phyloP scores from a whole-genome alignment of 1,140 invertebrate genomes.

The Caenorhabditis tropicalis region DNA sequence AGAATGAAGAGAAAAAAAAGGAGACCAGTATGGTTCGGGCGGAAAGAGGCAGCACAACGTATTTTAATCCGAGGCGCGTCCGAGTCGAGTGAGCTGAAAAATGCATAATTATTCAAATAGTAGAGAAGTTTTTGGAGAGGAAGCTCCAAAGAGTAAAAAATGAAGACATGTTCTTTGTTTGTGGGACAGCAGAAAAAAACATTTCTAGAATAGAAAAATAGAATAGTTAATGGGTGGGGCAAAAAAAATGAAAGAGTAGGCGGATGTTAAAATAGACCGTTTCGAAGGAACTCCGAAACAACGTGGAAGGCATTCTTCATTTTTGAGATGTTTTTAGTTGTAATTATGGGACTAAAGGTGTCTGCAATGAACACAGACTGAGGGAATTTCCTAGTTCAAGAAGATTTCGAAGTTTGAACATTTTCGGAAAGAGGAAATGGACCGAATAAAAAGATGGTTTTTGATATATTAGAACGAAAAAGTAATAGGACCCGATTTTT shows the following conservation, averaged over 20 bases:
- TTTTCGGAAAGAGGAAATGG: not conserved
- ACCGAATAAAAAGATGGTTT: not conserved
- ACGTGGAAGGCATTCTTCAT: no score
- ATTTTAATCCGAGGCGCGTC: conserved; percentile 43
- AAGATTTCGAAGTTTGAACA: not conserved
- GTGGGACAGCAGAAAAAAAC: not conserved
- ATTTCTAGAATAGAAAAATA: not conserved
- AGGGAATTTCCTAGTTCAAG: not conserved
- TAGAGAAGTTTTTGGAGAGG: not conserved
- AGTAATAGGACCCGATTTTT: conserved; percentile 6
- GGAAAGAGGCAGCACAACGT: not conserved
- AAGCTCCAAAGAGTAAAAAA: not conserved
- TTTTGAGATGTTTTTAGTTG: no score
- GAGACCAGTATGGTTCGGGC: conserved; percentile 43
- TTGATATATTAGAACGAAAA: not conserved
- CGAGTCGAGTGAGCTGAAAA: conserved; percentile 58
- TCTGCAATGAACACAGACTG: no score
- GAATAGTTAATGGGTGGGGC: not conserved
- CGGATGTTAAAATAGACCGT: not conserved
- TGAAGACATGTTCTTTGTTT: conserved; percentile 27
- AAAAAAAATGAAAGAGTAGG: not conserved
- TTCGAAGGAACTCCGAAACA: not conserved
- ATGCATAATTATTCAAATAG: conserved; percentile 35
- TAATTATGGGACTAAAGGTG: no score
- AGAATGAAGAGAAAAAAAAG: not conserved